Base-by-base conservation (phyloP, 2,888 invertebrate genomes). In the Temnothorax unifasciatus region DNA sequence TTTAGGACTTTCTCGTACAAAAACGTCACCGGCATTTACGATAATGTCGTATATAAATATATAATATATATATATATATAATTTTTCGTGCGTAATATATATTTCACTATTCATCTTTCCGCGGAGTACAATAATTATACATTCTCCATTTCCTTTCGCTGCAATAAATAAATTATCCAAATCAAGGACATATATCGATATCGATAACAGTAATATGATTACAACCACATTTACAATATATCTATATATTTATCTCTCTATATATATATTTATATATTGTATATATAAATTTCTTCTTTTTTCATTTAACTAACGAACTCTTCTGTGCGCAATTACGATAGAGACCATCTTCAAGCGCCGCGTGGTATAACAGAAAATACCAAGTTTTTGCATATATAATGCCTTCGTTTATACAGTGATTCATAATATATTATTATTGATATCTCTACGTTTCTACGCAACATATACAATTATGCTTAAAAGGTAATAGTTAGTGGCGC, bases 111-210 rank as follows among this genome's bases (percentile, higher is more conserved):
- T 88, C 86, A 82, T 85, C 83, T 69, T 59, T 87, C 86, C 85
- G 83, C 86, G 84, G 71, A 71, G 76, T 85, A 90, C 87, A 75
- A 77, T 89, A 89, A 88, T 86, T 87, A 90, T 86, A 87, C 90
- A 83, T 76, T 90, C 84, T 85, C 86, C 82, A 79, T 84, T 82
- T 85, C 77, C 85, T 77, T 89, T 85, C 84, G 79, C 86, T 88
- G 91, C 92, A 93, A 94, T 94, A 94, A 94, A 94, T 94, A 94
- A 94, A 92, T 94, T 92, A 93, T 92, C 90, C 92, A 92, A 92
- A 93, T 92, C 88, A 92, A 92, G 89, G 90, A 91, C 90, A 92
- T 66, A 66, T 66, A 66, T 91, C 90, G 92, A 93, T 91, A 91
- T 90, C 84, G 85, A 90, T 89, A 89, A 91, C 87, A 92, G 87